Evolutionary conservation across 2,113 vertebrate species (phyloP), one percentile per base, ranked within the genome.

Genomic region (Anser brachyrhynchus): DNA sequence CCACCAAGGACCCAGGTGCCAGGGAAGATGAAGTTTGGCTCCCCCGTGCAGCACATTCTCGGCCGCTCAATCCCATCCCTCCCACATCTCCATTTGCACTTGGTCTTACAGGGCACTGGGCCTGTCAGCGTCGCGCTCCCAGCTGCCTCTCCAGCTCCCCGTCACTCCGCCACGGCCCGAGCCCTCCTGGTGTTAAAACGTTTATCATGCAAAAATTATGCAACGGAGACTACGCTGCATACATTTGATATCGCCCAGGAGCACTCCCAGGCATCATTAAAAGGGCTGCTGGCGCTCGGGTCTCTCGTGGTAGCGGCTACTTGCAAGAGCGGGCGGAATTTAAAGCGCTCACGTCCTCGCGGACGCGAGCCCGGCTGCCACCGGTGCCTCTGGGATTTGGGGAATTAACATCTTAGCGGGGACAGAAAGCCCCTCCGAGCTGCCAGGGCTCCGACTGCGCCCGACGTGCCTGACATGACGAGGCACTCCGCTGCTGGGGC

Each of bases 291-390:
- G 59, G 78, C 52, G 1, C 37, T 31, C 11, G 0, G 85, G 46
- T 15, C 79, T 55, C 85, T 13, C 3, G 39, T 4, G 51, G 18
- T 10, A 4, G 33, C 1, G 51, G 57, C 8, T 3, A 25, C 51
- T 17, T 26, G 54, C 39, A 35, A 41, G 73, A 67, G 73, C 39
- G 46, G 74, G 55, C 22, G 28, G 91, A 78, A 84, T 78, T 84
- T 37, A 37, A 89, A 84, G 18, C 0, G 6, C 64, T 43, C 18
- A 1, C 0, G 9, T 43, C 35, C 3, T 1, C 10, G 2, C 3
- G 22, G 23, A 25, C n/a, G 15, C 25, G 4, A 51, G n/a, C 4
- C 64, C 15, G 55, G 49, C 3, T 5, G 61, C 67, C 55, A 25
- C 54, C 26, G 3, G 31, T 3, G 43, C 12, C 66, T 44, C 33